phyloP scores from a whole-genome alignment of 53 echinoderm and acorn worm genomes.

The Paracentrotus lividus region DNA sequence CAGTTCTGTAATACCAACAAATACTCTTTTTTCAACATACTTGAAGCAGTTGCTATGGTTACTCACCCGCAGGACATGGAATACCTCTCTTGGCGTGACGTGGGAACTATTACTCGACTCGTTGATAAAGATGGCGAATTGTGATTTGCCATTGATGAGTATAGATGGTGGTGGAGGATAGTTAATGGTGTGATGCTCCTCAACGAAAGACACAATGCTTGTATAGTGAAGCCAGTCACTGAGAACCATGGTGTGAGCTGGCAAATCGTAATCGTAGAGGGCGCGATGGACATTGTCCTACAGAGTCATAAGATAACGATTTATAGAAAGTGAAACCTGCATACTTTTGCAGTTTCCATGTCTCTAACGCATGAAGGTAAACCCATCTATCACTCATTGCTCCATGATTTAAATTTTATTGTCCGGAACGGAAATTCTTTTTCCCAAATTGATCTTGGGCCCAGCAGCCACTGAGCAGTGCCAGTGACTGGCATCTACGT shows the following conservation, averaged over 20 bases:
- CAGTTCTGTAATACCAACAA: no score
- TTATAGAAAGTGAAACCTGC: no score
- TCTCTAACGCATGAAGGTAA: no score
- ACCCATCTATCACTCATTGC: no score
- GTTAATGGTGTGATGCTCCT: neutral
- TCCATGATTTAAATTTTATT: no score
- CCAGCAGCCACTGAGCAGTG: no score
- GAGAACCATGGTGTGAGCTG: slow-evolving; percentile 67
- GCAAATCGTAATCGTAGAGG: slow-evolving; percentile 79
- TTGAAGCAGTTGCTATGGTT: neutral
- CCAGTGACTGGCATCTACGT: no score
- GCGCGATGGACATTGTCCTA: slow-evolving; percentile 68
- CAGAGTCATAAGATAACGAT: no score
- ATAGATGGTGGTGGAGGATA: neutral
- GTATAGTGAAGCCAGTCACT: slow-evolving; percentile 74
- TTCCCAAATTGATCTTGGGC: no score
- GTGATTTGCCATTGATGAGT: slow-evolving; percentile 75
- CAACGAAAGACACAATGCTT: neutral
- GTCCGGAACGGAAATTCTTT: no score
- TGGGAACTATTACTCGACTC: neutral
- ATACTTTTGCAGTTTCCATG: no score
- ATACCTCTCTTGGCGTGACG: slow-evolving; percentile 48
- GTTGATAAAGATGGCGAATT: neutral
- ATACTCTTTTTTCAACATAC: no score
- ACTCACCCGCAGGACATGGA: slow-evolving; percentile 25